Conservation (phyloP, 2,113 vertebrate genomes). For the Bostrychus sinensis region DNA sequence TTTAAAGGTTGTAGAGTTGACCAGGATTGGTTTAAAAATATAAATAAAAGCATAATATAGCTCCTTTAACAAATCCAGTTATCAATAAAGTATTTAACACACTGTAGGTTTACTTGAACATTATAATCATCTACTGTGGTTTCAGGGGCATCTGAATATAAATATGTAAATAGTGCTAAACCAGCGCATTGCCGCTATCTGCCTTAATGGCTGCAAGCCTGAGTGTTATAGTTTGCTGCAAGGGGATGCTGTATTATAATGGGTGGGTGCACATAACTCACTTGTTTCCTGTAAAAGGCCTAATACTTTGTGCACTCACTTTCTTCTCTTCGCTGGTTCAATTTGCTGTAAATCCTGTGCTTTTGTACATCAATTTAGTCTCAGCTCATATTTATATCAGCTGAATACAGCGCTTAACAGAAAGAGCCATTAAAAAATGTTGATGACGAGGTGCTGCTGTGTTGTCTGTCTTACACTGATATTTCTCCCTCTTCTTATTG, state of each 20-base stretch:
- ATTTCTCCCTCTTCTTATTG: constrained; percentile 51
- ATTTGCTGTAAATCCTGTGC: constrained; percentile 59
- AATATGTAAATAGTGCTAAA: background rate
- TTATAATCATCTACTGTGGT: no score
- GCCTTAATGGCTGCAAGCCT: background rate
- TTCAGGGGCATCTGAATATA: background rate
- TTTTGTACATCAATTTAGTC: constrained; percentile 17
- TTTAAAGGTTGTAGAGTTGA: no score
- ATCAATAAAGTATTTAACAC: no score
- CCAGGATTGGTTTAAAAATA: no score
- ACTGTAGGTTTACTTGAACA: no score
- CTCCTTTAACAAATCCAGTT: no score
- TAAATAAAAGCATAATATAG: no score
- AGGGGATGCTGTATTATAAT: constrained; percentile 16
- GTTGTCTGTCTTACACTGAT: constrained; percentile 45
- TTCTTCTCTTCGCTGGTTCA: constrained; percentile 37
- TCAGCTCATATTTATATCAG: constrained; percentile 40
- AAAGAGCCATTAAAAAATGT: constrained; percentile 29
- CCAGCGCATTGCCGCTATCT: background rate
- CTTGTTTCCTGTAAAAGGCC: constrained; percentile 31
- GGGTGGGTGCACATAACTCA: constrained; percentile 4
- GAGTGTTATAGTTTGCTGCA: constrained; percentile 12
- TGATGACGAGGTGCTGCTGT: constrained; percentile 28
- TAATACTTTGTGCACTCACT: constrained; percentile 30
- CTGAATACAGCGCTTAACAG: background rate